Conservation (phyloP, 35 echinoderm and acorn worm genomes). For the Holothuria glaberrima region DNA sequence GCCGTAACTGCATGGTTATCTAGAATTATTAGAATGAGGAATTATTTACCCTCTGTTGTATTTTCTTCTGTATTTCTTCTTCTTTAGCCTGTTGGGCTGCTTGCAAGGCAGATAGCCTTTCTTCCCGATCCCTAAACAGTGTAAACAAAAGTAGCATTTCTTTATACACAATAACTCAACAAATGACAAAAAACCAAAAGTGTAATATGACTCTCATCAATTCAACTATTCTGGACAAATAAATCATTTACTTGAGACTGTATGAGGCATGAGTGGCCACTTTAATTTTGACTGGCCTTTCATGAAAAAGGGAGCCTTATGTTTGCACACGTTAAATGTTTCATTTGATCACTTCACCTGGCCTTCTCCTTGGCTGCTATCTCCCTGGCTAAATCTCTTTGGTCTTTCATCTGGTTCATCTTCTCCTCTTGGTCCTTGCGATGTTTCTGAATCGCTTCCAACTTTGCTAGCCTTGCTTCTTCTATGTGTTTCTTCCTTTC, state of each 20-base stretch:
- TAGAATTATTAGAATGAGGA: not conserved
- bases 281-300: too few species aligned
- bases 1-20: too few species aligned
- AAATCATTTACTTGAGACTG: too few species aligned
- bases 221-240: too few species aligned
- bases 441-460: constrained; percentile 88
- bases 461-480: constrained; percentile 68
- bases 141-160: not conserved
- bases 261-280: too few species aligned
- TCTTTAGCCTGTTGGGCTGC: constrained; percentile 92
- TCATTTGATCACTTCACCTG: constrained; percentile 52
- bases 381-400: constrained; percentile 86
- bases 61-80: constrained; percentile 99
- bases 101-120: constrained; percentile 77
- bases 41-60: constrained; percentile 86
- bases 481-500: constrained; percentile 90
- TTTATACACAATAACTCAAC: too few species aligned
- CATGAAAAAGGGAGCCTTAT: too few species aligned
- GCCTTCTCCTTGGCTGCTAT: constrained; percentile 81
- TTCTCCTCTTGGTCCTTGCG: constrained; percentile 80
- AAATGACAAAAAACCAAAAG: too few species aligned
- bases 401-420: constrained; percentile 75
- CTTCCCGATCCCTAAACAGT: constrained; percentile 78
- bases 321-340: too few species aligned
- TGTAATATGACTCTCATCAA: too few species aligned